These are phyloP conservation scores for Notechis scutatus DNA, from an alignment of 2,113 vertebrate genomes.

Conservation along the genomic window DNA sequence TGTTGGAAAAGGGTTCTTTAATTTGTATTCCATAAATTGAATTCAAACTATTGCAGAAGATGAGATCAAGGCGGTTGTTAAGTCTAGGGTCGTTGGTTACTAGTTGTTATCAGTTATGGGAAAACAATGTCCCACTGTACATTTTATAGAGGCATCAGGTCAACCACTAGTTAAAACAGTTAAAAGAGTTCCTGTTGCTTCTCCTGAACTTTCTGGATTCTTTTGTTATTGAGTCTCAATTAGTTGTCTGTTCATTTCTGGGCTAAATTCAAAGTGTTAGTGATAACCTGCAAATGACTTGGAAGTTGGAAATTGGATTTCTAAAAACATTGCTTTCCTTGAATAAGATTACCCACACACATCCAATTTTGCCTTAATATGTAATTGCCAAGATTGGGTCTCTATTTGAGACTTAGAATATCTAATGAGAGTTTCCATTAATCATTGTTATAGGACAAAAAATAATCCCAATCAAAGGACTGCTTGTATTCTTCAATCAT, in stretches of 20 bases:
- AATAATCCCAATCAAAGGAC: not conserved
- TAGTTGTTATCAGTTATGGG: not conserved
- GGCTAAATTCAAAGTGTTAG: not conserved
- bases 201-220: not conserved
- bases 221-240: not conserved
- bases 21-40: no score
- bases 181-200: not conserved
- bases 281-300: not conserved
- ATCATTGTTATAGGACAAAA: not conserved
- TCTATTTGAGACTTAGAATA: not conserved
- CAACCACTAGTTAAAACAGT: not conserved
- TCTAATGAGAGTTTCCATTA: not conserved
- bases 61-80: no score
- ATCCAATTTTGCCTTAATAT: not conserved
- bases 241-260: not conserved
- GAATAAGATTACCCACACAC: not conserved
- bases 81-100: no score
- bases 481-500: not conserved
- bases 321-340: not conserved
- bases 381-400: not conserved
- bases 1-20: no score
- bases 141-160: not conserved
- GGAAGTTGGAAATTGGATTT: not conserved
- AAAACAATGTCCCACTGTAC: not conserved
- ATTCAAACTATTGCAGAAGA: no score